Base-by-base conservation (phyloP, 2,888 invertebrate genomes). In the Agonopterix heracliana region DNA sequence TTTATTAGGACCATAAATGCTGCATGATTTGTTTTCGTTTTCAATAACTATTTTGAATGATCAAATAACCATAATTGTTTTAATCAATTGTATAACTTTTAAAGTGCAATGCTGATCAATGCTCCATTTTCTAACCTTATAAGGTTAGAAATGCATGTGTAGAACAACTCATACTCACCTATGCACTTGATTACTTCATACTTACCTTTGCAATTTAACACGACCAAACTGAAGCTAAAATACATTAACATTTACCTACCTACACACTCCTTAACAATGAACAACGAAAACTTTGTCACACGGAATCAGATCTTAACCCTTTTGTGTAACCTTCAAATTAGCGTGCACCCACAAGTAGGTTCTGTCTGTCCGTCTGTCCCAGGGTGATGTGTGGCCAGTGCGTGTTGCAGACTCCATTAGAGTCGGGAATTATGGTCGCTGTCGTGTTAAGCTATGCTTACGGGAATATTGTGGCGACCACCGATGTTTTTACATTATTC, bases 371-470 rank as follows among this genome's bases (percentile, higher is more conserved):
- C 61, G 74, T 69, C 78, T 68, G 68, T 80, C 67, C 57, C 60
- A 50, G 53, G 64, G 72, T 84, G 82, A 85, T 84, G 79, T 83
- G 82, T 81, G 63, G 72, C 69, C 58, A 63, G 72, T 76, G 81
- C 82, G 80, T 81, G 82, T 74, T 73, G 78, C 74, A 59, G 78
- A 80, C 79, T 83, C 81, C 80, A 84, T 84, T 84, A 83, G 66
- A 55, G 50, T 53, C 7, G 63, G 62, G 74, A 83, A 78, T 79
- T 85, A 84, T 82, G 75, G 74, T 64, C 56, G 58, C 73, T 75
- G 78, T 81, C 80, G 66, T 64, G 68, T 70, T 66, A 64, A 67
- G 69, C 66, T 64, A 69, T 75, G 75, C 66, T 57, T 48, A 38
- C 46, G 46, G 48, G 63, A 62, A 65, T 66, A 57, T 71, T 71